Base-by-base conservation (phyloP, 37 sponge, comb jelly and placozoan species). In the Dysidea cf. avara region DNA sequence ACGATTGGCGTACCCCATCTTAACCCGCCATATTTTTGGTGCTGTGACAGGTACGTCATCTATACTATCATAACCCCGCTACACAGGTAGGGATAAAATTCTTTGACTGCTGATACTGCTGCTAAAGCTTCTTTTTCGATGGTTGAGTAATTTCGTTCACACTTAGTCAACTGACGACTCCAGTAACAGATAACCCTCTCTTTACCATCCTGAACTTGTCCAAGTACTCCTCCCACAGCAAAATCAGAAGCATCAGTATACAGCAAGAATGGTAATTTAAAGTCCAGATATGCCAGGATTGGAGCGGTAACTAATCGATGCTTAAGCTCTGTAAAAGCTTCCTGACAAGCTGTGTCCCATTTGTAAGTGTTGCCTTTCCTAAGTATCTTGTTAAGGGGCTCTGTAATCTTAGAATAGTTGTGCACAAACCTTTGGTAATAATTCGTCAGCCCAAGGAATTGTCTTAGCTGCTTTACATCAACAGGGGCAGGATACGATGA, bases 371-470 rank as follows among this genome's bases (percentile, higher is more conserved):
- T 56, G 16, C 46, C 52, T 51, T 82, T 74, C 31, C 66, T 52
- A 9, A 51, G 40, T 52, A 82, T 58, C 30, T 32, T 20, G 77
- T 74, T 48, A 5, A 74, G 62, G 21, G 83, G 83, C 20, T 52
- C n/a, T n/a, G n/a, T n/a, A n/a, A n/a, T n/a, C n/a, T n/a, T n/a
- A n/a, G n/a, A n/a, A n/a, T n/a, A n/a, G n/a, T n/a, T n/a, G n/a
- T n/a, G n/a, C n/a, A n/a, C n/a, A n/a, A n/a, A n/a, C n/a, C n/a
- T n/a, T n/a, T n/a, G n/a, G n/a, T n/a, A n/a, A n/a, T n/a, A n/a
- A n/a, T n/a, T n/a, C n/a, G n/a, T n/a, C n/a, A n/a, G 35, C 13
- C 83, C 77, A 11, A 83, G 33, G 28, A 83, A 83, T 51, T 55
- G 70, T 12, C 67, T 18, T 47, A 81, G 46, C 66, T 62, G 55